Evolutionary conservation across 2,888 invertebrate species (phyloP).

Genomic region (Andrena bucephala): DNA sequence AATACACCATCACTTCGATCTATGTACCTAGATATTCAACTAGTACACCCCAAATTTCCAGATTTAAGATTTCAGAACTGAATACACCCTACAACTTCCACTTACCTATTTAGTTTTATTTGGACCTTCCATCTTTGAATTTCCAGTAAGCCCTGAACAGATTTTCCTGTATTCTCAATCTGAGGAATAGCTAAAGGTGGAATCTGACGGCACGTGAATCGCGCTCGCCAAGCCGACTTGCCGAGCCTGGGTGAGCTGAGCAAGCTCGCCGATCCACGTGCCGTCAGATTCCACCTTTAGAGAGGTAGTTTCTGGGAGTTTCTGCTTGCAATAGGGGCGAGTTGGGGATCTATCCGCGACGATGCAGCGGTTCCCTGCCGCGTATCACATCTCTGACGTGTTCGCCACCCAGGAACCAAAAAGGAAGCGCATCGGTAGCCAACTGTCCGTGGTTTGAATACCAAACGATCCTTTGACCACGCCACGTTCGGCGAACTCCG

Average conservation of each 20-base stretch:
- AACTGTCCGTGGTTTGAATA: conserved; percentile 69
- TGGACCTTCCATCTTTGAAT: background rate
- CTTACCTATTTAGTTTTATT: too few species aligned
- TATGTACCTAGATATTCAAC: too few species aligned
- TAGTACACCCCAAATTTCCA: too few species aligned
- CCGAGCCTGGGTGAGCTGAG: too few species aligned
- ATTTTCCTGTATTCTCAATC: background rate
- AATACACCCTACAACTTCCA: too few species aligned
- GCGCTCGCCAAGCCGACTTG: too few species aligned
- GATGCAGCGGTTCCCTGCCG: conserved; percentile 63
- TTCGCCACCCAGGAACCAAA: conserved; percentile 70
- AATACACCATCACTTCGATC: too few species aligned
- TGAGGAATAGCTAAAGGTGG: background rate
- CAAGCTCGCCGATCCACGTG: too few species aligned
- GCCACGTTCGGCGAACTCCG: conserved; percentile 29
- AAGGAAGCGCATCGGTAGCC: conserved; percentile 74
- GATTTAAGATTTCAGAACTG: too few species aligned
- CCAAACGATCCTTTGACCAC: conserved; percentile 66
- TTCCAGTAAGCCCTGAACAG: background rate
- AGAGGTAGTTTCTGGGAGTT: conserved; percentile 31
- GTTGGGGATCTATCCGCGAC: conserved; percentile 75
- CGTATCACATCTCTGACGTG: conserved; percentile 58
- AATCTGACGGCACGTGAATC: too few species aligned
- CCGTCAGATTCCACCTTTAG: too few species aligned
- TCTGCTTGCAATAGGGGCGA: conserved; percentile 72